These are phyloP conservation scores for Chymomyza fuscimana DNA, from an alignment of 2,888 invertebrate species.

Conservation along the genomic window DNA sequence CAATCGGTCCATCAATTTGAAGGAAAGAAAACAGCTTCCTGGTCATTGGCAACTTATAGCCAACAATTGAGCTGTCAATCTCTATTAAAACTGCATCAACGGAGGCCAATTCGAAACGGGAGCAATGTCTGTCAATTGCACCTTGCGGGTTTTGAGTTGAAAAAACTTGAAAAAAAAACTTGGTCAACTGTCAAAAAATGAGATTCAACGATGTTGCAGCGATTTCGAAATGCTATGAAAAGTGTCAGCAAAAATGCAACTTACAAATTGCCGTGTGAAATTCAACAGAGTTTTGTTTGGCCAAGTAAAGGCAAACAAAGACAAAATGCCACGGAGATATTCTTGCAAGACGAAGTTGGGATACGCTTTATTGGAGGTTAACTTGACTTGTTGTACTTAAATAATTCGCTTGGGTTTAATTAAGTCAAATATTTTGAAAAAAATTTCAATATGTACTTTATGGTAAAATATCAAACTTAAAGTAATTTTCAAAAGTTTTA, in stretches of 20 bases:
- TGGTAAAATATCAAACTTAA: no score
- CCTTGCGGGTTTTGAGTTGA: not conserved
- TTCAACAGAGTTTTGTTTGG: conserved; percentile 32
- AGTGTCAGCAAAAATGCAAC: not conserved
- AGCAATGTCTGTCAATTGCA: conserved; percentile 1
- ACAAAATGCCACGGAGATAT: conserved; percentile 33
- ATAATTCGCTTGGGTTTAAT: no score
- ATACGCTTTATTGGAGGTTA: not conserved
- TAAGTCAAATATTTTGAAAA: no score
- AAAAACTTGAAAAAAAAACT: not conserved
- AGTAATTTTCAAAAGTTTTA: no score
- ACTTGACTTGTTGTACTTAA: no score
- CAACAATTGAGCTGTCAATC: conserved; percentile 51
- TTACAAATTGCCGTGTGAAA: conserved; percentile 50
- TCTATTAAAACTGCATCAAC: conserved; percentile 29
- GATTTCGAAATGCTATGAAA: not conserved
- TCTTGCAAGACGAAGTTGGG: not conserved
- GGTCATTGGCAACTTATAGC: conserved; percentile 6
- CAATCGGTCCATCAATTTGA: conserved; percentile 27
- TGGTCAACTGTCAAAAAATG: not conserved
- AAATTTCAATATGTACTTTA: no score
- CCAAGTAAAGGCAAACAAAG: conserved; percentile 17
- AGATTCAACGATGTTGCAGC: not conserved
- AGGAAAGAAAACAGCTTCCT: not conserved
- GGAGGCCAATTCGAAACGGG: conserved; percentile 1